Conservation (phyloP, 2,113 vertebrate species). For the Hucho hucho region DNA sequence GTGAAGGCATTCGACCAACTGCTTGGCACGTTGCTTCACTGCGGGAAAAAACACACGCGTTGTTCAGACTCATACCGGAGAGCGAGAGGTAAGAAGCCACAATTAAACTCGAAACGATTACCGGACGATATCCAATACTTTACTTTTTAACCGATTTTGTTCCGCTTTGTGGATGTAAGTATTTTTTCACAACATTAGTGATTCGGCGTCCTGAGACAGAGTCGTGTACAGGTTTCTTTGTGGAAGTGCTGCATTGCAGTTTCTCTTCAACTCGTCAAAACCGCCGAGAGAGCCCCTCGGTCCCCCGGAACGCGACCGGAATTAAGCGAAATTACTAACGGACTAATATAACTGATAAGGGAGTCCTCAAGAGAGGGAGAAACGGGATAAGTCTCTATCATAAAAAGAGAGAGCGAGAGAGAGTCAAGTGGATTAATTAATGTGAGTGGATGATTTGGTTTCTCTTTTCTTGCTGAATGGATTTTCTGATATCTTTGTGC, state of each 20-base stretch:
- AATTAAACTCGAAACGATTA: conserved; percentile 20
- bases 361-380: conserved; percentile 21
- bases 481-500: conserved; percentile 34
- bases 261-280: conserved; percentile 63
- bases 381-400: conserved; percentile 6
- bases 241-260: conserved; percentile 79
- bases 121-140: background rate
- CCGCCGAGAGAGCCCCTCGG: conserved; percentile 55
- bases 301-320: conserved; percentile 71
- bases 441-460: conserved; percentile 43
- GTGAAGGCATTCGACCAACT: conserved; percentile 53
- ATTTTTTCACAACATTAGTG: background rate
- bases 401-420: conserved; percentile 24
- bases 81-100: conserved; percentile 56
- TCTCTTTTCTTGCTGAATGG: conserved; percentile 47
- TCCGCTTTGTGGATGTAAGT: conserved; percentile 35
- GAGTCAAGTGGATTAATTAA: conserved; percentile 58
- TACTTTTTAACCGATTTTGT: conserved; percentile 36
- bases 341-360: conserved; percentile 39
- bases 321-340: conserved; percentile 58
- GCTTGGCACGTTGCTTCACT: conserved; percentile 72
- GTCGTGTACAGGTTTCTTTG: conserved; percentile 53
- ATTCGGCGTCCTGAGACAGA: conserved; percentile 17
- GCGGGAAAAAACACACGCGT: conserved; percentile 53
- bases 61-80: conserved; percentile 25